Conservation (phyloP, 2,888 invertebrate species). For the Plagodis pulveraria region DNA sequence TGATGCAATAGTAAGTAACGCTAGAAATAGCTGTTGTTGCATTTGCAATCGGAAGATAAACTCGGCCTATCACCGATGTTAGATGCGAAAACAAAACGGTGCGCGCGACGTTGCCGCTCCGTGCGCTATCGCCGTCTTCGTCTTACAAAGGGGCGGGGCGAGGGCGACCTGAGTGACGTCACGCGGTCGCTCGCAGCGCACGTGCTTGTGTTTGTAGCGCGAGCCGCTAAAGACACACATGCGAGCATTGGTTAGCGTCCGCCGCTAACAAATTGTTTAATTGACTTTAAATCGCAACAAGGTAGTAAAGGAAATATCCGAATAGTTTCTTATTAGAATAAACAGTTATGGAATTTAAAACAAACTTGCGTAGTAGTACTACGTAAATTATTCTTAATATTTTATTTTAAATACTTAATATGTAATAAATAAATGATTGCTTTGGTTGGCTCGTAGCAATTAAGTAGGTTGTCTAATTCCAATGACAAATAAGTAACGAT, state of each 20-base stretch:
- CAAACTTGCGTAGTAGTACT: too few species aligned
- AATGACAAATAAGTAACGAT: too few species aligned
- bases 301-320: too few species aligned
- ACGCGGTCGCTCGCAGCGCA: conserved; percentile 68
- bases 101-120: conserved; percentile 75
- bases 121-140: conserved; percentile 53
- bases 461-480: too few species aligned
- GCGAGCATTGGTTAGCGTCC: conserved; percentile 58
- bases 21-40: conserved; percentile 75
- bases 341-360: too few species aligned
- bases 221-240: conserved; percentile 69
- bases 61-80: conserved; percentile 74
- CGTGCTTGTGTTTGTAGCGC: conserved; percentile 82
- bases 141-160: conserved; percentile 67
- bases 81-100: conserved; percentile 78
- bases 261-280: conserved; percentile 49
- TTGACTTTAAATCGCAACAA: conserved; percentile 56
- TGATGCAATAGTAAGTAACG: conserved; percentile 53
- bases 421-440: too few species aligned
- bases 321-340: too few species aligned
- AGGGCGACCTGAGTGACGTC: conserved; percentile 73
- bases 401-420: too few species aligned
- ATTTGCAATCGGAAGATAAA: conserved; percentile 80
- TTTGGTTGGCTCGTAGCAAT: too few species aligned
- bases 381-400: too few species aligned